Evolutionary conservation across 2,113 vertebrate genomes (phyloP), one percentile per base, ranked within the genome.

Genomic region (Python bivittatus): DNA sequence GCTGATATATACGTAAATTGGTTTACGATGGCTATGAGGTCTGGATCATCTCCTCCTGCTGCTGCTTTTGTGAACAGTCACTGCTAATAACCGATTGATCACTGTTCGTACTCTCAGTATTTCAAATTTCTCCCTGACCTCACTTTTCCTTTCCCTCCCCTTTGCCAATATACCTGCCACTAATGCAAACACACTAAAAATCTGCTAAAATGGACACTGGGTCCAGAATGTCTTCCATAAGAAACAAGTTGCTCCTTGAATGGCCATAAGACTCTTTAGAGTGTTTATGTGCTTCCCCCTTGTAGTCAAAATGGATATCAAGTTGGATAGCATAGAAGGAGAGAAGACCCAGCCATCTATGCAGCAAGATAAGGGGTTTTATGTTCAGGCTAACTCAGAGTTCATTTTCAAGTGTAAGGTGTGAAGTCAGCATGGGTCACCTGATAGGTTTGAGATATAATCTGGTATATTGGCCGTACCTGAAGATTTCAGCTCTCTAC

Each of bases 361-460:
- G 58, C 15, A 64, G 6, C 56, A 52, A 79, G 44, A n/a, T 38
- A 57, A 88, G 90, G 56, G 88, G 29, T 54, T 20, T 92, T 58
- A 12, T 61, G 68, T 44, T 89, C 89, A 11, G 58, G 1, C 93
- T 93, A 79, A 1, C 88, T 64, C 52, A 87, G 93, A 94, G 0
- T 68, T 95, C 88, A 64, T 95, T 94, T 96, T 95, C 92, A 94
- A 2, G 5, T 20, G 17, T 33, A 83, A 54, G 54, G 94, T 94
- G 84, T 92, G 52, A 92, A 92, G 86, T 95, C 52, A 93, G 86
- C 92, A 92, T 90, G 87, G 91, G 58, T 95, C 93, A 95, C 29
- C 88, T 95, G 83, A n/a, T 88, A 88, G 93, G 96, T 96, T 92
- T 95, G 94, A 95, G 88, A 89, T 94, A 61, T 88, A 93, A 96